These are phyloP conservation scores for Botia kubotai DNA, from an alignment of 2,797 vertebrate species.

Conservation along the genomic window DNA sequence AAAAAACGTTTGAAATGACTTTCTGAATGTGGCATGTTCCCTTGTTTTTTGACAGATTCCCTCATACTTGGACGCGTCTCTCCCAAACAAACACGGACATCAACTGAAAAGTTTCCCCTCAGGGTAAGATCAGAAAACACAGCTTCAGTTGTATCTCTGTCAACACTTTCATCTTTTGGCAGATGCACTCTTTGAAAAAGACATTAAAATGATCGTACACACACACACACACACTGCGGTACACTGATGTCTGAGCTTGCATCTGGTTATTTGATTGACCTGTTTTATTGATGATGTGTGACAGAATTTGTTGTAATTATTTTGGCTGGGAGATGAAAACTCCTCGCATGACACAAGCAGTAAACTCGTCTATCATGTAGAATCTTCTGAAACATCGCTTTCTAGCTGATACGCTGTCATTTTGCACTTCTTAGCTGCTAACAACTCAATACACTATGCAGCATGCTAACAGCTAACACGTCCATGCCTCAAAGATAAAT, in stretches of 20 bases:
- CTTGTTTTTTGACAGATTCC: conserved; percentile 66
- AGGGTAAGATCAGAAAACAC: conserved; percentile 72
- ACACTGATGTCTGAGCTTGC: conserved; percentile 24
- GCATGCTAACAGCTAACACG: not conserved
- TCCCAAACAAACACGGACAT: conserved; percentile 68
- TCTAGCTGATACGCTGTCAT: not conserved
- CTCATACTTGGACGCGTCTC: conserved; percentile 66
- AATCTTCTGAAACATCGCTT: not conserved
- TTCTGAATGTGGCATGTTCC: conserved; percentile 33
- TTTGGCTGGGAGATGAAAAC: conserved; percentile 30
- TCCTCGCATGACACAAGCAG: not conserved
- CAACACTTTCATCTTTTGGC: conserved; percentile 41
- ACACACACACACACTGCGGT: not conserved
- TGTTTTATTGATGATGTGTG: conserved; percentile 20
- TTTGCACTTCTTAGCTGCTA: not conserved
- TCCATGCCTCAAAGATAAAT: not conserved
- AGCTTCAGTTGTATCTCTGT: conserved; percentile 57
- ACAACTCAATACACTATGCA: not conserved
- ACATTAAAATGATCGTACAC: conserved; percentile 11
- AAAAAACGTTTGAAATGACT: not conserved
- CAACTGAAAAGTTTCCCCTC: conserved; percentile 68
- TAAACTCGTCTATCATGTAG: conserved; percentile 13
- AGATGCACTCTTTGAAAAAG: conserved; percentile 34
- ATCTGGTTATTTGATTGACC: conserved; percentile 39
- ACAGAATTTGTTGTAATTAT: conserved; percentile 41